Evolutionary conservation across 2,113 vertebrate genomes (phyloP), one percentile per base, ranked within the genome.

Genomic region (Poeciliopsis turrubarensis): DNA sequence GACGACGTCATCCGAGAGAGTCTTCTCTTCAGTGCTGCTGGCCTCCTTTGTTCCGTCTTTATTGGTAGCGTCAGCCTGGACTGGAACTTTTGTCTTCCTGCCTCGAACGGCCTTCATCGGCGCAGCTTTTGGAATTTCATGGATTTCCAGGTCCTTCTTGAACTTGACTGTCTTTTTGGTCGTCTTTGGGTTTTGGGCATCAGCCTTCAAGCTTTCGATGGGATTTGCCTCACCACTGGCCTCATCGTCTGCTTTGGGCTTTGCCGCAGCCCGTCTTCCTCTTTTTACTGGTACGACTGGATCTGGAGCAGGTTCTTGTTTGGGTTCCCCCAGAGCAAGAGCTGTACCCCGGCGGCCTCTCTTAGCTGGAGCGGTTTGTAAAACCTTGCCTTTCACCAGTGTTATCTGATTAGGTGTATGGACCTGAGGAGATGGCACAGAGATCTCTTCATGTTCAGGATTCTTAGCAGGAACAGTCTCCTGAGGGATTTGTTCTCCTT

Each of bases 21-120:
- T 78, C 70, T 84, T 70, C 88, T 91, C 92, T 90, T 92, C 84
- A 89, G 84, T 6, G 78, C 79, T 69, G 70, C 64, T 61, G 2
- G 26, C 74, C 15, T 19, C 77, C 25, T 67, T 75, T 1, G 70
- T 37, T 5, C 27, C 66, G 4, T 41, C 86, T 70, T 82, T 64
- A 57, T 44, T 84, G 22, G 63, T 72, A 29, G 47, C 0, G 17
- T 69, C 68, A 10, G 68, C 31, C 32, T 73, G 25, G 25, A 68
- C 66, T 11, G 2, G 4, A n/a, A 30, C 26, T 71, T 84, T 93
- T 1, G 81, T 12, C 73, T 69, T 92, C 66, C 72, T 86, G 3
- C 88, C 87, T 44, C 86, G 69, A 0, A 22, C 75, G 0, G 85
- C 62, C 54, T 84, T 93, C 0, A 69, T 57, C 0, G 89, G 71